Evolutionary conservation across 2,797 vertebrate species (phyloP).

Genomic region (Clangula hyemalis): DNA sequence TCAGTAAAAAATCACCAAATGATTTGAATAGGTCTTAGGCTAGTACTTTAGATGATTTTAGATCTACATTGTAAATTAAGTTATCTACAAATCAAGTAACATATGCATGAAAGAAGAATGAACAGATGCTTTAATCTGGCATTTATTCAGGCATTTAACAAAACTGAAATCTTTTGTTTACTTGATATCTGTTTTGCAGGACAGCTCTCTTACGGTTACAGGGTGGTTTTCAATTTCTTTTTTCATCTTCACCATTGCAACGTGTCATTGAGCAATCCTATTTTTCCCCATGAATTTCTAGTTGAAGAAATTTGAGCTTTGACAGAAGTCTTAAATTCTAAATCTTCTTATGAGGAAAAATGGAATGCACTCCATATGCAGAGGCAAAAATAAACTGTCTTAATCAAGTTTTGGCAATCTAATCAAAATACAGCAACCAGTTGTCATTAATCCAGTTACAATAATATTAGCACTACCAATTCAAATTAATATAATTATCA

Average conservation of each 20-base stretch:
- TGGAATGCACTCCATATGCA: neutral
- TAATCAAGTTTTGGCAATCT: neutral
- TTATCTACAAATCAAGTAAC: neutral
- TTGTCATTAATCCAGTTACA: neutral
- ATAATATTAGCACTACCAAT: neutral
- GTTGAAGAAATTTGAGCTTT: neutral
- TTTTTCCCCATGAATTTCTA: neutral
- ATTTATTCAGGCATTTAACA: neutral
- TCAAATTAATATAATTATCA: neutral
- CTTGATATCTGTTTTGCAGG: neutral
- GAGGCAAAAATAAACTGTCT: neutral
- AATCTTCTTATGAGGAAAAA: neutral
- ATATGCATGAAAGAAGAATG: neutral
- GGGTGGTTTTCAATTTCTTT: neutral
- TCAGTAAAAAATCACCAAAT: neutral
- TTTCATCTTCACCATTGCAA: neutral
- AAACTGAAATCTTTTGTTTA: neutral
- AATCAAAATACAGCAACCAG: neutral
- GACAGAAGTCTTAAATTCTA: neutral
- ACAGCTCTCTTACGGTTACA: neutral
- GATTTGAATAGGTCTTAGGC: neutral
- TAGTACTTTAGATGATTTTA: neutral
- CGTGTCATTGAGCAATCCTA: neutral
- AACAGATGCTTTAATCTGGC: neutral
- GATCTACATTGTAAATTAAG: neutral